Percentiles rank a stretch among this genome's conserved stretches.
Evolutionary conservation across 2,888 invertebrate species (phyloP).

Genomic region (Rhagonycha lutea): DNA sequence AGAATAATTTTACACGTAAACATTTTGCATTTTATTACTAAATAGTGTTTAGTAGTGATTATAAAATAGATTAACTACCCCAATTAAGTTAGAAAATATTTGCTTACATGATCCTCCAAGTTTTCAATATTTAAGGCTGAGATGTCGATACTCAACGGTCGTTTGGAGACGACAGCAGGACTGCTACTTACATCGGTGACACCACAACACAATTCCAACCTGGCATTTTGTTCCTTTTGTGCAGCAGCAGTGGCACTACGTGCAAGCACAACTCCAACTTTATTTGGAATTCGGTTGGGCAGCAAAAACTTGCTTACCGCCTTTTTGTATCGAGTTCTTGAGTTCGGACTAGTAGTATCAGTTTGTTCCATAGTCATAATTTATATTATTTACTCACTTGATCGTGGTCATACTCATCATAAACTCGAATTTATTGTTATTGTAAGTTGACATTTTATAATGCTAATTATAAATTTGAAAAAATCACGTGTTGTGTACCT

Average conservation of each 20-base stretch:
- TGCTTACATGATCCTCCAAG: background rate
- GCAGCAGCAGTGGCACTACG: constrained; percentile 23
- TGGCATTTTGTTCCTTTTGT: constrained; percentile 34
- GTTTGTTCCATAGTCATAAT: constrained; percentile 47
- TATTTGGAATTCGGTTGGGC: constrained; percentile 52
- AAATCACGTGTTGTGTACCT: constrained; percentile 8
- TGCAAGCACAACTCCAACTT: constrained; percentile 47
- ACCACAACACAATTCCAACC: constrained; percentile 31
- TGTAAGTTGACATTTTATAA: background rate
- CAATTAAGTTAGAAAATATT: background rate
- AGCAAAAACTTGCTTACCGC: constrained; percentile 48
- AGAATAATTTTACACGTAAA: too few relatives aligned
- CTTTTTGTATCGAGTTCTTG: constrained; percentile 47
- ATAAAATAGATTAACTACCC: background rate
- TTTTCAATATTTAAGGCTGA: constrained; percentile 15
- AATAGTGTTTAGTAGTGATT: too few relatives aligned
- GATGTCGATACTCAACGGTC: constrained; percentile 51
- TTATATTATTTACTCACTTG: constrained; percentile 1
- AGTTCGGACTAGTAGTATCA: constrained; percentile 34
- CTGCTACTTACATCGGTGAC: constrained; percentile 37
- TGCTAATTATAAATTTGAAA: background rate
- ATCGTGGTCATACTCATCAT: background rate
- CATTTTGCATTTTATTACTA: too few relatives aligned
- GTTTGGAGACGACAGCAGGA: constrained; percentile 43
- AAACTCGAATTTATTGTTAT: background rate